phyloP scores from a whole-genome alignment of 2,888 invertebrate species.

The Drosophila kambysellisi region DNA sequence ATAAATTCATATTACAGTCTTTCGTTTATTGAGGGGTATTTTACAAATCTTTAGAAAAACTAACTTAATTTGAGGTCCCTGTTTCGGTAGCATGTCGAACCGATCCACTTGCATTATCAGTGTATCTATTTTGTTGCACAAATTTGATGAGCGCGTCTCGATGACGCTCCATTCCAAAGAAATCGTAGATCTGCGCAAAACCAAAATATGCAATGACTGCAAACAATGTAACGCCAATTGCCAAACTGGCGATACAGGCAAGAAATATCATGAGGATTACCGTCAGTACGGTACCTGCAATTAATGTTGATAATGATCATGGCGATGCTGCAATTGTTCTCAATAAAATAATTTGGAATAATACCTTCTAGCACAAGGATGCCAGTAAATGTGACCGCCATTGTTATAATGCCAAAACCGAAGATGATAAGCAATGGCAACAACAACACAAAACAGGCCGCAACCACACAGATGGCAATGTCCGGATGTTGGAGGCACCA shows the following conservation, averaged over 20 bases:
- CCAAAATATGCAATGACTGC: constrained; percentile 82
- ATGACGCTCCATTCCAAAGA: constrained; percentile 70
- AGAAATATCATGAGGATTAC: constrained; percentile 81
- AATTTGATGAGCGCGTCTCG: constrained; percentile 59
- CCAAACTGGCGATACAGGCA: constrained; percentile 79
- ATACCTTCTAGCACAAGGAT: constrained; percentile 84
- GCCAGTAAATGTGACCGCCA: constrained; percentile 83
- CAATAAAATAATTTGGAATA: not conserved
- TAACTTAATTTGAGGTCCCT: not conserved
- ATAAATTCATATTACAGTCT: constrained; percentile 23
- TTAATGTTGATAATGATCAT: not conserved
- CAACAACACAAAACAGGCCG: constrained; percentile 63
- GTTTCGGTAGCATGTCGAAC: not conserved
- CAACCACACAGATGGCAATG: constrained; percentile 65
- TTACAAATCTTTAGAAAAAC: not conserved
- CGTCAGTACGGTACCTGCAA: constrained; percentile 82
- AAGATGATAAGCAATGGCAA: constrained; percentile 82
- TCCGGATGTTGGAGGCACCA: constrained; percentile 79
- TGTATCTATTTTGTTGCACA: constrained; percentile 35
- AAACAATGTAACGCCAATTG: constrained; percentile 71
- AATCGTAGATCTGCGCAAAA: constrained; percentile 78
- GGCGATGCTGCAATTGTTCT: not conserved
- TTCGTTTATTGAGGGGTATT: constrained; percentile 27
- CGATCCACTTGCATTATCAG: constrained; percentile 31
- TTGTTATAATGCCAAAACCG: constrained; percentile 81